Evolutionary conservation across 1,140 invertebrate genomes (phyloP), one percentile per base, ranked within the genome.

Genomic region (Bombus balteatus): DNA sequence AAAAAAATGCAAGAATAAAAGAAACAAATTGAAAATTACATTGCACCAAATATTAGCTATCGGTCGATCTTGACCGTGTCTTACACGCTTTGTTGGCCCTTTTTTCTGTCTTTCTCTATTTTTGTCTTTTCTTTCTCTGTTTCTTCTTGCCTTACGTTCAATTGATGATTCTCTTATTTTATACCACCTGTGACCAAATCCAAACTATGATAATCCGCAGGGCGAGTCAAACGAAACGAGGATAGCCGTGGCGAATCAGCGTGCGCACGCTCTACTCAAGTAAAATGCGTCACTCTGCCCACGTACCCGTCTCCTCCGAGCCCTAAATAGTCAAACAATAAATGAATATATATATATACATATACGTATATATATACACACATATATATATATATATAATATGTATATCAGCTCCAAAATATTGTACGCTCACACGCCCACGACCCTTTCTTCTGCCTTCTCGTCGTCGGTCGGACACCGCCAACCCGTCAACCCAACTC

Each of bases 171-270:
- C 78, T 76, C 47, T 62, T 57, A 22, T 79, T 70, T 71, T 85
- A 25, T 81, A 57, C 68, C 83, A 66, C 82, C 85, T 90, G 39
- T 89, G 86, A 90, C 70, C 88, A 89, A 89, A 90, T 77, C 85
- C 87, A n/a, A 88, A 86, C 78, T 85, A 22, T 85, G 81, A 83
- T 91, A 90, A 91, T 91, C 92, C 93, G 75, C 92, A 96, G 95
- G 95, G 94, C 77, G 94, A 95, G 80, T 96, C 96, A 53, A 96
- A 96, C 89, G 95, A 95, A 96, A 97, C 97, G 91, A 97, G 97
- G 96, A 98, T 98, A 97, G 97, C 97, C 93, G 96, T 97, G 94
- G 97, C 97, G 92, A 98, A 98, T 95, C 97, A 98, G 95, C 96
- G 97, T 91, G 97, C 97, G 92, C 97, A 98, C 95, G 97, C 97